Evolutionary conservation across 2,113 vertebrate genomes (phyloP).

Genomic region (Castor canadensis): DNA sequence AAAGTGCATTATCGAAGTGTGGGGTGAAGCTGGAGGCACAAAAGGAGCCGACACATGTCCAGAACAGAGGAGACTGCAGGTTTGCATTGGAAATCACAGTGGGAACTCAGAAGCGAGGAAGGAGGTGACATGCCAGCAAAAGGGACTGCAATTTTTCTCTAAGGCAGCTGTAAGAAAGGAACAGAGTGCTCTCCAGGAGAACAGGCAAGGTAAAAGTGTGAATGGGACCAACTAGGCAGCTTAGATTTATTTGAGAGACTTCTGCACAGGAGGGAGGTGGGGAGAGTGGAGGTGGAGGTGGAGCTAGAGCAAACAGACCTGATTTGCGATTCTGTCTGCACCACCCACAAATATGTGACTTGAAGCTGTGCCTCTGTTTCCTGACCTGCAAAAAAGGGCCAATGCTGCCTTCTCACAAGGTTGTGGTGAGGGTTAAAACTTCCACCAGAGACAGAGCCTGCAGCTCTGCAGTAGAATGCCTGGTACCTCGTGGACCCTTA

Average conservation of each 20-base stretch:
- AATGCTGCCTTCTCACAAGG: background rate
- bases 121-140: background rate
- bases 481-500: conserved; percentile 47
- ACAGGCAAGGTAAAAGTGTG: background rate
- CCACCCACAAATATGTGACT: background rate
- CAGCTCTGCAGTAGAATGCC: background rate
- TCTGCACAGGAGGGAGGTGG: background rate
- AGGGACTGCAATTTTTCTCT: background rate
- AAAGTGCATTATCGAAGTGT: background rate
- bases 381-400: background rate
- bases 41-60: background rate
- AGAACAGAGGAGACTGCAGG: background rate
- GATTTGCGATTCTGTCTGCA: background rate
- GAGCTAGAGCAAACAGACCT: background rate
- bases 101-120: background rate
- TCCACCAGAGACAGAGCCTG: background rate
- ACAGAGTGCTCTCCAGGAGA: background rate
- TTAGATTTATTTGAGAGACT: background rate
- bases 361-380: background rate
- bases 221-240: background rate
- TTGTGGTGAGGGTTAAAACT: background rate
- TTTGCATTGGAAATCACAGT: background rate
- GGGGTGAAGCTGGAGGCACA: background rate
- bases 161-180: background rate
- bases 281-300: accelerated